phyloP scores from a whole-genome alignment of 2,888 invertebrate genomes.

The Rhodophaea formosa region DNA sequence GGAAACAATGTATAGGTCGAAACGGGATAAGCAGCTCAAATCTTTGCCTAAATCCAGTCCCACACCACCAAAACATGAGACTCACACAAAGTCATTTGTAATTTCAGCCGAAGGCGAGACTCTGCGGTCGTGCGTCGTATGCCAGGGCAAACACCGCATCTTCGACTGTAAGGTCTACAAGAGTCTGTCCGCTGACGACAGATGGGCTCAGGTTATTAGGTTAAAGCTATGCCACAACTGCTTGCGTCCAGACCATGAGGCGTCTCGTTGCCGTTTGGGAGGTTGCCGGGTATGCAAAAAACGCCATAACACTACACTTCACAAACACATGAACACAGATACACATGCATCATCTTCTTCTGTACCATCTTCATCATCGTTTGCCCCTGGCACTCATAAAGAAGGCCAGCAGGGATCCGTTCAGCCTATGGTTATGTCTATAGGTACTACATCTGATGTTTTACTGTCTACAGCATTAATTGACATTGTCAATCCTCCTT shows the following conservation, averaged over 20 bases:
- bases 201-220: constrained; percentile 12
- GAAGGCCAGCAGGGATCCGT: not conserved
- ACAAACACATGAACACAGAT: not conserved
- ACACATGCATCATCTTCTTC: not conserved
- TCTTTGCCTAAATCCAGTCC: not conserved
- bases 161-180: constrained; percentile 19
- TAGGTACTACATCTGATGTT: not conserved
- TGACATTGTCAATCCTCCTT: not conserved
- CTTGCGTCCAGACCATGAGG: constrained; percentile 17
- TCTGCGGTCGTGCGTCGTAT: constrained; percentile 15
- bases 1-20: constrained; percentile 17
- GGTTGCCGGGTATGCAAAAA: not conserved
- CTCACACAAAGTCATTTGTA: not conserved
- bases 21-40: not conserved
- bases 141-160: constrained; percentile 20
- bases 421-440: not conserved
- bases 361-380: not conserved
- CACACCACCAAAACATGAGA: not conserved
- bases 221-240: constrained; percentile 19
- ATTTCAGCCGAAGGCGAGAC: constrained; percentile 16
- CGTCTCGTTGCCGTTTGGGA: constrained; percentile 7
- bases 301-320: not conserved
- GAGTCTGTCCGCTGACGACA: constrained; percentile 12
- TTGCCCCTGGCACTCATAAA: not conserved
- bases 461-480: not conserved